Conservation (phyloP, 2,797 vertebrate species). For the Scolopax rusticola region DNA sequence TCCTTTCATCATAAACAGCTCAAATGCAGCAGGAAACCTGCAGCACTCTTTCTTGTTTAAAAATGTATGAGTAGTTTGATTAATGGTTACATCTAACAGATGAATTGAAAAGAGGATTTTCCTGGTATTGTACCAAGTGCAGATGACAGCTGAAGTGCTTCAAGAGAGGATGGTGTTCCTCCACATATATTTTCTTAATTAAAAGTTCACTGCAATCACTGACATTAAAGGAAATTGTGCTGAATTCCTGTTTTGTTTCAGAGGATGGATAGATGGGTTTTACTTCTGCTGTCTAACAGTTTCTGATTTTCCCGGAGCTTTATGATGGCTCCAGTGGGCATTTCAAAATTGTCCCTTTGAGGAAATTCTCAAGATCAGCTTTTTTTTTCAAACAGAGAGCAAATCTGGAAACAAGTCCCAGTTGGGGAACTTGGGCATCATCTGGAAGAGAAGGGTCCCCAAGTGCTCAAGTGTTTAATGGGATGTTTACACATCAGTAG, state of each 20-base stretch:
- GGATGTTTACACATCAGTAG: neutral
- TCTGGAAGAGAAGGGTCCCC: neutral
- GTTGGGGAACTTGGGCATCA: neutral
- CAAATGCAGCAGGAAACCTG: conserved; percentile 31
- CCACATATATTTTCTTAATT: conserved; percentile 7
- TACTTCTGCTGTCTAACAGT: neutral
- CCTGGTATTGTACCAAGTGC: neutral
- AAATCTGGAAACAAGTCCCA: conserved; percentile 1
- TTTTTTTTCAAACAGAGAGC: neutral
- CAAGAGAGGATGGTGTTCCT: neutral
- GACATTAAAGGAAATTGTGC: neutral
- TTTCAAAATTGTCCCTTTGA: conserved; percentile 15
- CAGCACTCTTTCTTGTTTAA: conserved; percentile 1
- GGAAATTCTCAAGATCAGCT: neutral
- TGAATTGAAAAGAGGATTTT: conserved; percentile 9
- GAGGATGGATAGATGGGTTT: neutral
- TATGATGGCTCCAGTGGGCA: neutral
- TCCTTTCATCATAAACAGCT: conserved; percentile 8
- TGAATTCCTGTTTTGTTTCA: conserved; percentile 16
- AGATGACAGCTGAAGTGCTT: neutral
- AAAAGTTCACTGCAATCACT: neutral
- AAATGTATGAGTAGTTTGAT: conserved; percentile 40
- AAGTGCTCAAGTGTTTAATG: neutral
- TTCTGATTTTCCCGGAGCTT: neutral
- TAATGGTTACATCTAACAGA: conserved; percentile 27